These are phyloP conservation scores for Polypedilum pembai DNA, from an alignment of 1,140 invertebrate species.

Conservation along the genomic window DNA sequence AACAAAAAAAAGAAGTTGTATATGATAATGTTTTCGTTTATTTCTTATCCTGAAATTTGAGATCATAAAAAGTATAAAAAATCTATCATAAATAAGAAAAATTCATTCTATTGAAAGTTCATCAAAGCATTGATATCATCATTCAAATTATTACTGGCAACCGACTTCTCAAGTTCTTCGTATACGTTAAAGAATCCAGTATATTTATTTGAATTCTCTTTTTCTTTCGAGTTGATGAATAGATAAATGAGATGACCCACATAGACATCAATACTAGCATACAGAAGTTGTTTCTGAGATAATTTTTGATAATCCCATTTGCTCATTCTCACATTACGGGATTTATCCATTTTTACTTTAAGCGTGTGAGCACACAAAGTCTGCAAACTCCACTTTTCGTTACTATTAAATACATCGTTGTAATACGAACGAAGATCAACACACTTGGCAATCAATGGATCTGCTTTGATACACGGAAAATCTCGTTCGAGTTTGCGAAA, in stretches of 20 bases:
- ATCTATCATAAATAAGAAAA: no score
- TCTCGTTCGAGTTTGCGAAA: slow-evolving; percentile 55
- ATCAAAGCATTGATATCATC: not conserved
- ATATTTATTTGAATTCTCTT: not conserved
- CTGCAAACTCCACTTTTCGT: slow-evolving; percentile 54
- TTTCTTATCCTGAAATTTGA: no score
- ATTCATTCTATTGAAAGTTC: not conserved
- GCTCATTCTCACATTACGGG: slow-evolving; percentile 51
- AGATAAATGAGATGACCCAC: slow-evolving; percentile 41
- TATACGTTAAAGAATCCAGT: not conserved
- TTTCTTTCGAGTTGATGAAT: not conserved
- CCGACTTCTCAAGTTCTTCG: not conserved
- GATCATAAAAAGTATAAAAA: no score
- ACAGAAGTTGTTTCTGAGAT: slow-evolving; percentile 48
- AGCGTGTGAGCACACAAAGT: slow-evolving; percentile 50
- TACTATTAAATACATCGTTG: slow-evolving; percentile 48
- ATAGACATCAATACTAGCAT: slow-evolving; percentile 62
- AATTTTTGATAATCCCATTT: slow-evolving; percentile 54
- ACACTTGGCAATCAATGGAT: slow-evolving; percentile 51
- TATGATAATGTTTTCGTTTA: no score
- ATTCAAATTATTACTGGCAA: not conserved
- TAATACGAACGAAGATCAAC: slow-evolving; percentile 51
- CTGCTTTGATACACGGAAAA: slow-evolving; percentile 50
- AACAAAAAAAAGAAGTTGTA: no score
- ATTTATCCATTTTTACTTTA: slow-evolving; percentile 49